phyloP scores from a whole-genome alignment of 2,113 vertebrate genomes.

The Malurus melanocephalus region DNA sequence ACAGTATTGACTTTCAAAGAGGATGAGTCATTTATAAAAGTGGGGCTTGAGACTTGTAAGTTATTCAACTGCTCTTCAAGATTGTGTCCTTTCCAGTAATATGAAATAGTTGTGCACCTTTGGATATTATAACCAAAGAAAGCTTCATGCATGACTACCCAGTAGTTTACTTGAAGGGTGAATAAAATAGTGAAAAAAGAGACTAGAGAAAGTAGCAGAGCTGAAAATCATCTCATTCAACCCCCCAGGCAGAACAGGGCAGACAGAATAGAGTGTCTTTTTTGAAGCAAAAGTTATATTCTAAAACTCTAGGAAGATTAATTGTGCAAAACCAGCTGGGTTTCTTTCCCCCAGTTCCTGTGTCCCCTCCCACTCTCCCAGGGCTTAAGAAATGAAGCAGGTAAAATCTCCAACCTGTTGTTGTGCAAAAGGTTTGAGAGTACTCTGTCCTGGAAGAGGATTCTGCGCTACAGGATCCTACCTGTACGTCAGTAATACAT shows the following conservation, averaged over 20 bases:
- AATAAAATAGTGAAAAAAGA: slow-evolving; percentile 13
- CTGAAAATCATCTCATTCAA: background rate
- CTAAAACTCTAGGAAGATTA: background rate
- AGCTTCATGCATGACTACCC: background rate
- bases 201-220: background rate
- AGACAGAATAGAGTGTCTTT: background rate
- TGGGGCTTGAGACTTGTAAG: background rate
- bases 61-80: slow-evolving; percentile 16
- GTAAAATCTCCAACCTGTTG: background rate
- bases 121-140: slow-evolving; percentile 27
- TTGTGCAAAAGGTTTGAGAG: background rate
- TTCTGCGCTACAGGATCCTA: background rate
- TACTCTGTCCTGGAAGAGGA: background rate
- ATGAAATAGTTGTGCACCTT: background rate
- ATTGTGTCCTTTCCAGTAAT: background rate
- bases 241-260: background rate
- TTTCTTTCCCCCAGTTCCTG: background rate
- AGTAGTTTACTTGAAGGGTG: background rate
- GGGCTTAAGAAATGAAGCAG: background rate
- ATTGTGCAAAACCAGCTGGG: background rate
- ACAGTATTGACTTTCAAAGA: background rate
- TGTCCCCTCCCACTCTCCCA: accelerated
- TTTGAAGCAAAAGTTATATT: background rate
- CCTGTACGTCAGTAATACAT: background rate
- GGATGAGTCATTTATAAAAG: slow-evolving; percentile 1